Conservation (phyloP, 2,797 vertebrate species). For the Falco cherrug region DNA sequence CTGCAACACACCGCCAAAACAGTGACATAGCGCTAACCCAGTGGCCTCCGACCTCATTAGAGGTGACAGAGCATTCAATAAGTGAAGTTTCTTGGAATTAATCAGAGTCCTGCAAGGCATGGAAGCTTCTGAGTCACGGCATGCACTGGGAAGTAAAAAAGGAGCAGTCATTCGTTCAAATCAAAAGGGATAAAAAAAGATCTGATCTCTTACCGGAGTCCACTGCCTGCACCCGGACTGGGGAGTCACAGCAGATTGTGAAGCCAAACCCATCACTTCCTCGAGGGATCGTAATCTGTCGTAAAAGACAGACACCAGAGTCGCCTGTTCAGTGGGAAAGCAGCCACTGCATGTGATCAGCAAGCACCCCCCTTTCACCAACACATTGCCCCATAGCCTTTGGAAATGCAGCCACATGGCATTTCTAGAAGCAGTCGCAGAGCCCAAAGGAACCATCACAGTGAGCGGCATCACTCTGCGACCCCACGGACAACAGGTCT, state of each 20-base stretch:
- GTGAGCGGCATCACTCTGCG: neutral
- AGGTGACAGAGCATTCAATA: neutral
- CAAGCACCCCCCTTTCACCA: neutral
- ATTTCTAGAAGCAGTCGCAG: neutral
- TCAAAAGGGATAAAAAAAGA: neutral
- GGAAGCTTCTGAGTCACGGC: neutral
- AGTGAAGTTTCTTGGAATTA: neutral
- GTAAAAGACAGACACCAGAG: neutral
- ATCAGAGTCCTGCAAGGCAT: neutral
- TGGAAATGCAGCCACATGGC: fast-evolving
- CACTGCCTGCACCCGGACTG: constrained; percentile 93
- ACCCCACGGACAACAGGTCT: fast-evolving
- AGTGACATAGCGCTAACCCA: neutral
- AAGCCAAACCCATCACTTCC: constrained; percentile 95
- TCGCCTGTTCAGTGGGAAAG: neutral
- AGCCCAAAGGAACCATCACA: neutral
- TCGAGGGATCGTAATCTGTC: constrained; percentile 91
- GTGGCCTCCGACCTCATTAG: neutral
- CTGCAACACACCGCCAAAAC: neutral
- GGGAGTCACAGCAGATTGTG: constrained; percentile 96
- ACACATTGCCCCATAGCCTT: neutral
- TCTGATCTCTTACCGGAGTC: constrained; percentile 84
- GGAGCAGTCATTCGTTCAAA: neutral
- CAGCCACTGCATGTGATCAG: neutral
- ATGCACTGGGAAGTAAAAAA: neutral